Evolutionary conservation across 1,140 invertebrate genomes (phyloP).

Genomic region (Euwallacea similis): DNA sequence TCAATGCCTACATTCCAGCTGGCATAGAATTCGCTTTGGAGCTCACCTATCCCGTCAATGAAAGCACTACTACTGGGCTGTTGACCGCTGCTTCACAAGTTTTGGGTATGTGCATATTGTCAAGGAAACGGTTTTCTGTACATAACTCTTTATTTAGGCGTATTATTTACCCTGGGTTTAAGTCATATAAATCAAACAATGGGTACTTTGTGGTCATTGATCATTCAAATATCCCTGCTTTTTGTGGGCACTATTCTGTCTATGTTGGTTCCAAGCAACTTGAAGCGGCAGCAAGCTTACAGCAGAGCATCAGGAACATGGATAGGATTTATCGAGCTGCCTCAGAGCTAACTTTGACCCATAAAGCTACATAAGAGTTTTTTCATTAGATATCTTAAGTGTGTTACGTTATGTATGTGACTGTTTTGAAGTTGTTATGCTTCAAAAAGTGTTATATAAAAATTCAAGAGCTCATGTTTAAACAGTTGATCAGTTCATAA

Average conservation of each 20-base stretch:
- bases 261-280: constrained; percentile 12
- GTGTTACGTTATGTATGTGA: no score
- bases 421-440: no score
- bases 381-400: no score
- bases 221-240: constrained; percentile 17
- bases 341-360: no score
- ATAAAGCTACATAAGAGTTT: no score
- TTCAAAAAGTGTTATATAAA: no score
- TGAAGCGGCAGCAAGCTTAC: constrained; percentile 22
- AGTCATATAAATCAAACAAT: constrained; percentile 14
- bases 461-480: no score
- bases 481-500: no score
- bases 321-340: no score
- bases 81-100: constrained; percentile 41
- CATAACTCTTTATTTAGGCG: constrained; percentile 9
- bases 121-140: background rate
- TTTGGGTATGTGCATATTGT: constrained; percentile 28
- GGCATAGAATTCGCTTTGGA: constrained; percentile 47
- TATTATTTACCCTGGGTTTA: constrained; percentile 18
- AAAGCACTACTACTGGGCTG: constrained; percentile 45
- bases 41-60: constrained; percentile 44
- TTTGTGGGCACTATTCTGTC: constrained; percentile 11
- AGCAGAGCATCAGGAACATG: background rate
- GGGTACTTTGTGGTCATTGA: constrained; percentile 27
- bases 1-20: constrained; percentile 41